phyloP scores from a whole-genome alignment of 1,140 invertebrate species.

The Drosophila sucinea region DNA sequence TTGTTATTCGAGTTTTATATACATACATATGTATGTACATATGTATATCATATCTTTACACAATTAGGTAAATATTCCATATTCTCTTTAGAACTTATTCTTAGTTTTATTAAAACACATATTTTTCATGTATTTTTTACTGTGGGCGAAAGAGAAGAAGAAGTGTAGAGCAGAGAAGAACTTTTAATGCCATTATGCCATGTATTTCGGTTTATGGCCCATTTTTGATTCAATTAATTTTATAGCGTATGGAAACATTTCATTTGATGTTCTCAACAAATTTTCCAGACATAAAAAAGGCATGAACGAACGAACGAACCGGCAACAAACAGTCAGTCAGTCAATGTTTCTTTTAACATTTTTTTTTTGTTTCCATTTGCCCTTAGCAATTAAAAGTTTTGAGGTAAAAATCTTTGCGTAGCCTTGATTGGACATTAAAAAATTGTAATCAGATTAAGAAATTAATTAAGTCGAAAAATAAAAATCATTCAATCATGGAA shows the following conservation, averaged over 20 bases:
- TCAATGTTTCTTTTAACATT: background rate
- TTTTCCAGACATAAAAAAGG: slow-evolving; percentile 58
- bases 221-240: slow-evolving; percentile 77
- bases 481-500: background rate
- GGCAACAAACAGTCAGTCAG: slow-evolving; percentile 24
- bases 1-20: background rate
- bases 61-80: slow-evolving; percentile 3
- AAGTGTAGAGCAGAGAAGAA: background rate
- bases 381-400: slow-evolving; percentile 11
- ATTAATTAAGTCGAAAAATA: background rate
- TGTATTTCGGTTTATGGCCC: slow-evolving; percentile 57
- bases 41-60: background rate
- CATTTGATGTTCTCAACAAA: slow-evolving; percentile 70
- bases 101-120: slow-evolving; percentile 30
- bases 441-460: slow-evolving; percentile 8
- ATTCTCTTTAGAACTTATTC: slow-evolving; percentile 7
- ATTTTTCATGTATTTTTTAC: slow-evolving; percentile 20
- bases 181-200: slow-evolving; percentile 61
- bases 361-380: slow-evolving; percentile 1
- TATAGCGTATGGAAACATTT: slow-evolving; percentile 62
- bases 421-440: slow-evolving; percentile 7
- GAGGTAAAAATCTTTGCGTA: background rate
- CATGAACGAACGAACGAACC: slow-evolving; percentile 20
- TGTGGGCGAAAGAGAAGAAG: too few species aligned
- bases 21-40: too few species aligned